Percentiles rank a stretch among this genome's conserved stretches.
Conservation (phyloP, 1,140 invertebrate genomes). For the Habropoda laboriosa region DNA sequence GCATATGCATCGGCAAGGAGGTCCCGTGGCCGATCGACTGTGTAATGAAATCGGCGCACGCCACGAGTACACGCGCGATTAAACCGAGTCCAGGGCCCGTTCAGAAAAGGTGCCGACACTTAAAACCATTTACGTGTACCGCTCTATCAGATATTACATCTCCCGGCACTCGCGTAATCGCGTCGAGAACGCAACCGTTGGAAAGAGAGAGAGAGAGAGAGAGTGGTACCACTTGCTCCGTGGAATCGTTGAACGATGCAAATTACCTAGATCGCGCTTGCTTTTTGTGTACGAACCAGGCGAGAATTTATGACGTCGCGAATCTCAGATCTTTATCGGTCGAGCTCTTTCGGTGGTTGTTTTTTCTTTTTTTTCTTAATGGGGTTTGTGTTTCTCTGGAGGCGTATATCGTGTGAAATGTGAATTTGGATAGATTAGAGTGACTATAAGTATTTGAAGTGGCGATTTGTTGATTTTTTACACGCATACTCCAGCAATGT, state of each 20-base stretch:
- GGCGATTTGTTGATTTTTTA: too few relatives aligned
- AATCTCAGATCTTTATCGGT: neutral
- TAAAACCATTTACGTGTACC: slow-evolving; percentile 47
- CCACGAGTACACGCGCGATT: slow-evolving; percentile 28
- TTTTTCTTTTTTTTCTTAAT: too few relatives aligned
- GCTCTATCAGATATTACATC: slow-evolving; percentile 32
- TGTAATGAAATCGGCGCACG: slow-evolving; percentile 23
- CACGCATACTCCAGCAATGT: too few relatives aligned
- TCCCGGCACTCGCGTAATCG: neutral
- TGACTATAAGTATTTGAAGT: too few relatives aligned
- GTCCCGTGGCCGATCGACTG: slow-evolving; percentile 25
- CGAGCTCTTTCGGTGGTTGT: neutral
- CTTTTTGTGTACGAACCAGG: neutral
- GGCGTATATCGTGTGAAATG: neutral
- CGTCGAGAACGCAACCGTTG: neutral
- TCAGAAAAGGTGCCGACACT: slow-evolving; percentile 24
- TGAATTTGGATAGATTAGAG: too few relatives aligned
- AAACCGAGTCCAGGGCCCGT: neutral
- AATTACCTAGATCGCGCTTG: neutral
- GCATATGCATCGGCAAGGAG: slow-evolving; percentile 50
- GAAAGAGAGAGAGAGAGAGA: too few relatives aligned
- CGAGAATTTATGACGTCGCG: neutral
- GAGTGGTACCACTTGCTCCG: neutral
- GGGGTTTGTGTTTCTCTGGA: neutral
- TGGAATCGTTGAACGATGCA: slow-evolving; percentile 34